Evolutionary conservation across 2,888 invertebrate genomes (phyloP).

Genomic region (Polydesmus complanatus): DNA sequence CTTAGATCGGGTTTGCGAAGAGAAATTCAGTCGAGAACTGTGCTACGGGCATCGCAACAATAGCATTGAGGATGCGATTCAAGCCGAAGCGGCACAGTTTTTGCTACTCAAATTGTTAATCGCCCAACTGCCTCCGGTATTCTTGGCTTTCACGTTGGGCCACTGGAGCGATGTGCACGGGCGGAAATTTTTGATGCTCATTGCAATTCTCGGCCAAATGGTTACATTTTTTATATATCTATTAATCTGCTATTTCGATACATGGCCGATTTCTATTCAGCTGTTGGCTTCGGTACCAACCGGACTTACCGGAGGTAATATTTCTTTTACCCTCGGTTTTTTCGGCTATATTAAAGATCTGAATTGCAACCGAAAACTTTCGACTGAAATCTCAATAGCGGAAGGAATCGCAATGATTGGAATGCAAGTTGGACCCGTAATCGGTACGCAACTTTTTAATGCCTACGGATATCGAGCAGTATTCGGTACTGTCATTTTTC

Average conservation of each 20-base stretch:
- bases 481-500: not conserved
- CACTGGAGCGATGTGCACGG: constrained; percentile 12
- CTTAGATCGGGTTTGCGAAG: not conserved
- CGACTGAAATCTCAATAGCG: not conserved
- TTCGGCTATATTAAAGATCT: constrained; percentile 7
- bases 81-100: not conserved
- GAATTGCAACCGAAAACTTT: not conserved
- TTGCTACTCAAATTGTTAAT: not conserved
- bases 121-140: not conserved
- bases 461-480: not conserved
- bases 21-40: not conserved
- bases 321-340: not conserved
- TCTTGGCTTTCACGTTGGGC: not conserved
- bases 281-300: not conserved
- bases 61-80: not conserved
- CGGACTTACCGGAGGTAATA: not conserved
- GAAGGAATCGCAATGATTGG: constrained; percentile 5
- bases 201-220: not conserved
- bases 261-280: not conserved
- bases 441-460: not conserved
- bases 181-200: constrained; percentile 3
- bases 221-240: not conserved
- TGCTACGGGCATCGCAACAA: not conserved
- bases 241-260: not conserved
- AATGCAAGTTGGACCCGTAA: not conserved